Evolutionary conservation across 2,888 invertebrate species (phyloP).

Genomic region (Balanococcus diminutus): DNA sequence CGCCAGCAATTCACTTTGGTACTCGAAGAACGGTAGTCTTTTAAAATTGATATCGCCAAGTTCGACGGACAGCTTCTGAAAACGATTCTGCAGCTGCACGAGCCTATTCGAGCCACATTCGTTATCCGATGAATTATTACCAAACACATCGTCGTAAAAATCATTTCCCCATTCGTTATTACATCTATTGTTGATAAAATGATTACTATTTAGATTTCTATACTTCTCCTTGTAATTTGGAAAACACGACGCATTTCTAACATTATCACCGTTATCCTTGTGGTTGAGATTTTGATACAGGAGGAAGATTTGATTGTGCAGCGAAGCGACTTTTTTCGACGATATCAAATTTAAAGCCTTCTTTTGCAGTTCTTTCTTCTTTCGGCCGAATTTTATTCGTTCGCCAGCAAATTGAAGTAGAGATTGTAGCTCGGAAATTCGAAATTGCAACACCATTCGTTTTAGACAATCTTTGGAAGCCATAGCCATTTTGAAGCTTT

Average conservation of each 20-base stretch:
- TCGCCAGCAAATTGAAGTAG: constrained; percentile 42
- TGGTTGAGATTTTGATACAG: constrained; percentile 14
- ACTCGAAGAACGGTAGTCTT: constrained; percentile 40
- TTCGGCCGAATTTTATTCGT: constrained; percentile 10
- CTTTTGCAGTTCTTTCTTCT: constrained; percentile 42
- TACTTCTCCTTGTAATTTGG: constrained; percentile 26
- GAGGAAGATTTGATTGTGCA: constrained; percentile 17
- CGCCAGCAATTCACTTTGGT: neutral
- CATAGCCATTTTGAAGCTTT: constrained; percentile 12
- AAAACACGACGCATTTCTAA: neutral
- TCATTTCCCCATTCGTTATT: neutral
- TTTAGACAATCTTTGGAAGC: constrained; percentile 1
- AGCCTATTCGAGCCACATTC: neutral
- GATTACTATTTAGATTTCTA: neutral
- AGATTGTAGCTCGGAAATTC: constrained; percentile 37
- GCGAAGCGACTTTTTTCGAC: neutral
- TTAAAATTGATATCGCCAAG: neutral
- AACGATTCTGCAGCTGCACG: neutral
- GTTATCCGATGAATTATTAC: neutral
- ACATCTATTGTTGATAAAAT: neutral
- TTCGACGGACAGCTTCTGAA: neutral
- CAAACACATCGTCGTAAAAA: neutral
- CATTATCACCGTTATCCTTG: neutral
- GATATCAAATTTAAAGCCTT: constrained; percentile 36
- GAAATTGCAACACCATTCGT: constrained; percentile 42